Conservation (phyloP, 2,113 vertebrate genomes). For the Chloebia gouldiae region DNA sequence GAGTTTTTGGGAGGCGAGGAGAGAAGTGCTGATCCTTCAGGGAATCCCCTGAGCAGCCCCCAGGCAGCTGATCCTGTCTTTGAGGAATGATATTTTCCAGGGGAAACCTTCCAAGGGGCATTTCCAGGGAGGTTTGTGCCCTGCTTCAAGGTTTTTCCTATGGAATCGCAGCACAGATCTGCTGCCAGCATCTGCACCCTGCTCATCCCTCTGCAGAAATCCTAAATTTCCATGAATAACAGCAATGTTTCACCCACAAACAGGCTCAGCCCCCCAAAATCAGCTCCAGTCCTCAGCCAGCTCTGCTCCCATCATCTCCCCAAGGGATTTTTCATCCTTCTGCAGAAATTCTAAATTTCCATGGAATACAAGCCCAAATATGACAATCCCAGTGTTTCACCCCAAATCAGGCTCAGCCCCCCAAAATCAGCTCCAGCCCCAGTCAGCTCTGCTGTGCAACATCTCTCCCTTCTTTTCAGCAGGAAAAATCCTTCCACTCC, state of each 20-base stretch:
- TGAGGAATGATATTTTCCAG: rapidly evolving
- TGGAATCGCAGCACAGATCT: not conserved
- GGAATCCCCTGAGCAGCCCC: not conserved
- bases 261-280: not conserved
- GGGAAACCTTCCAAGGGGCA: not conserved
- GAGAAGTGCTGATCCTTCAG: not conserved
- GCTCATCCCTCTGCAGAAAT: not conserved
- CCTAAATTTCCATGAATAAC: not conserved
- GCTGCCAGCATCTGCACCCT: not conserved
- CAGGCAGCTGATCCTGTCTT: not conserved
- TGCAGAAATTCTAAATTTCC: not conserved
- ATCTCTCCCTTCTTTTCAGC: too few relatives aligned
- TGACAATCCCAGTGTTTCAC: rapidly evolving
- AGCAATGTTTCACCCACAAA: too few relatives aligned
- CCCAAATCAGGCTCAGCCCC: not conserved
- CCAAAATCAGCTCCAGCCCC: too few relatives aligned
- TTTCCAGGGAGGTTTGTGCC: not conserved
- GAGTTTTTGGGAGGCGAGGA: rapidly evolving
- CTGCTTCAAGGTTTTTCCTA: not conserved
- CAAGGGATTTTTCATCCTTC: not conserved
- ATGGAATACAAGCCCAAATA: not conserved
- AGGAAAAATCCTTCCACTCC: too few relatives aligned
- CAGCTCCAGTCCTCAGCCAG: not conserved
- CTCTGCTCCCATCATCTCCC: not conserved
- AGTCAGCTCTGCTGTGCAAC: too few relatives aligned